Evolutionary conservation across 2,888 invertebrate species (phyloP), one percentile per base, ranked within the genome.

Genomic region (Carpatolechia fugitivella): DNA sequence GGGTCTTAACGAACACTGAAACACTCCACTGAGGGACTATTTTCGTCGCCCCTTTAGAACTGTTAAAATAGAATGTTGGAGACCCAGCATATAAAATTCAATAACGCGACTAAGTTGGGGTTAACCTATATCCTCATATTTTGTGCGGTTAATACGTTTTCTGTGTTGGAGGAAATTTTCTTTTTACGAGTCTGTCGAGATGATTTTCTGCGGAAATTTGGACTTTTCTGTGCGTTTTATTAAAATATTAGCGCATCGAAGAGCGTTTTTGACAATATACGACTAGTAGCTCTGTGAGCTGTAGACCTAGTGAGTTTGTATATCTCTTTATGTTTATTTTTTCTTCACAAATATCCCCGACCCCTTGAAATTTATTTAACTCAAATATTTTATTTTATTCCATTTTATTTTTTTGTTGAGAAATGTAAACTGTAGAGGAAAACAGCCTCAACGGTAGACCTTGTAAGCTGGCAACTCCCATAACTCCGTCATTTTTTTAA

Each of bases 21-120:
- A 70, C 72, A 69, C 70, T 76, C 77, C 75, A 74, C 69, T 68
- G 63, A 62, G 80, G 80, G 80, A 79, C 79, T 86, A 86, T 87
- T 85, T 83, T 78, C 62, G 80, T 68, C 77, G 70, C 74, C 83
- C 83, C 82, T 80, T 72, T 67, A 73, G 76, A 64, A 68, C 65
- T 70, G 76, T 80, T 80, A 81, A 85, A 87, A 88, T 85, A 85
- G 82, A 85, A 78, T 70, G 70, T 68, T 71, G 66, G 69, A 70
- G 69, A 72, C 70, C 74, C 72, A 65, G 70, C 79, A 83, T 82
- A 82, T 78, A 81, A 76, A 81, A 83, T 83, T 80, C 80, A 79
- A 80, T 86, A 82, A 76, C 68, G 65, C 59, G 63, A 60, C 62
- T 64, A 61, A 69, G 61, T 54, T 62, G 63, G 66, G 70, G 60